Base-by-base conservation (phyloP, 2,888 invertebrate species). In the Tholera decimalis region DNA sequence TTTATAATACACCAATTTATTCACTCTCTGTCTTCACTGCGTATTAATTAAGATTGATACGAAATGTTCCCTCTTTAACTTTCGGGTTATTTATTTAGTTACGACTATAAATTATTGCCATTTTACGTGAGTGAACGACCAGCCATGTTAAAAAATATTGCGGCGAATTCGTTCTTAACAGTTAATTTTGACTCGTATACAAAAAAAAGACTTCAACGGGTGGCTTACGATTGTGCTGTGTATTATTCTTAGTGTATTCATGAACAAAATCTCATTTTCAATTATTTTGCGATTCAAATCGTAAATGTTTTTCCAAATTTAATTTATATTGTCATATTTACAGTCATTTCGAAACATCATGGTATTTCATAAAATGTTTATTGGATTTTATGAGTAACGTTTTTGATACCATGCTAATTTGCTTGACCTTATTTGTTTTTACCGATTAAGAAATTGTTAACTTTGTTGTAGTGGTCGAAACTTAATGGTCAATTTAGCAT, bases 21-120 rank as follows among this genome's bases (percentile, higher is more conserved):
- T 92, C 89, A 85, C 87, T 89, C 86, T 81, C 78, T 85, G 88
- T 88, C 86, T 87, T 85, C 82, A 82, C 86, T 79, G 82, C 83
- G 79, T 88, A 90, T 93, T 94, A 93, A 94, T 94, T 94, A 93
- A 94, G 93, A 94, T 93, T 93, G 93, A 94, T 93, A 88, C 85
- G 84, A 86, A 88, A 85, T 85, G 85, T 88, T 89, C 83, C 83
- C 85, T 89, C 86, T 86, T 88, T 85, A 85, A 86, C 82, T 81
- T 87, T 79, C 65, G 75, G 68, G 51, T 78, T 79, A 77, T 85
- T 82, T 82, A 80, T 82, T 82, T 79, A 84, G 84, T 85, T 88
- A 79, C 83, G 79, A 83, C 77, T 82, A 84, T 84, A 83, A 85
- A 85, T 84, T 80, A 88, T 88, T 83, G 82, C 79, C 82, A 79